Conservation (phyloP, 2,797 vertebrate genomes). For the Champsocephalus esox region DNA sequence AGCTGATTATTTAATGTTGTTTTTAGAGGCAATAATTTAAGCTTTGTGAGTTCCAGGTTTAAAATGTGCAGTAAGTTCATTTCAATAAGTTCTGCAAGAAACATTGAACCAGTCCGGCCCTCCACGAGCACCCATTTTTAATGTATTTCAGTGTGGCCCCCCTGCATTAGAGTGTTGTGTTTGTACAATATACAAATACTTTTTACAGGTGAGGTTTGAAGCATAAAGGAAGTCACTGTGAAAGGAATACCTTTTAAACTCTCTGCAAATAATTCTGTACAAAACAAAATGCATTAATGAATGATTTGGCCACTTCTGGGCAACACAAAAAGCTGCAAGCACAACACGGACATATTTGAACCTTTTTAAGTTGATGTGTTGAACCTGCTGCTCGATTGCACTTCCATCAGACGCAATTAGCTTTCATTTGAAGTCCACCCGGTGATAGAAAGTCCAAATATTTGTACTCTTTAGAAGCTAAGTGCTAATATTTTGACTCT, state of each 20-base stretch:
- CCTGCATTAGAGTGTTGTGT: background rate
- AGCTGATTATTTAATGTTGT: no score
- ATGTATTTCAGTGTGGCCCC: no score
- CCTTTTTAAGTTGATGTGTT: background rate
- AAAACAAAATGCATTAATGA: background rate
- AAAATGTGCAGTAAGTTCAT: no score
- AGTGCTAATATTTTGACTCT: no score
- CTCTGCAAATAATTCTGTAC: background rate
- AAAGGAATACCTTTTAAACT: background rate
- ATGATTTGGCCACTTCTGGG: background rate
- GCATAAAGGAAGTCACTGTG: background rate
- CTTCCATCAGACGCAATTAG: background rate
- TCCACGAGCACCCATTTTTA: no score
- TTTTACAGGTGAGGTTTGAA: no score
- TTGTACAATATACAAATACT: no score
- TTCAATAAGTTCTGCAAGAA: no score
- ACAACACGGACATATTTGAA: background rate
- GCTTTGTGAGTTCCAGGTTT: no score
- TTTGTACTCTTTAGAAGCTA: background rate
- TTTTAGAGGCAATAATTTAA: no score
- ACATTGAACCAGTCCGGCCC: no score
- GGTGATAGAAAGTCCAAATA: background rate
- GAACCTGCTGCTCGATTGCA: fast-evolving
- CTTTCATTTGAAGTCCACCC: background rate
- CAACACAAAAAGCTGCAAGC: background rate